phyloP scores from a whole-genome alignment of 2,888 invertebrate species.

The Drosophila anomelani region DNA sequence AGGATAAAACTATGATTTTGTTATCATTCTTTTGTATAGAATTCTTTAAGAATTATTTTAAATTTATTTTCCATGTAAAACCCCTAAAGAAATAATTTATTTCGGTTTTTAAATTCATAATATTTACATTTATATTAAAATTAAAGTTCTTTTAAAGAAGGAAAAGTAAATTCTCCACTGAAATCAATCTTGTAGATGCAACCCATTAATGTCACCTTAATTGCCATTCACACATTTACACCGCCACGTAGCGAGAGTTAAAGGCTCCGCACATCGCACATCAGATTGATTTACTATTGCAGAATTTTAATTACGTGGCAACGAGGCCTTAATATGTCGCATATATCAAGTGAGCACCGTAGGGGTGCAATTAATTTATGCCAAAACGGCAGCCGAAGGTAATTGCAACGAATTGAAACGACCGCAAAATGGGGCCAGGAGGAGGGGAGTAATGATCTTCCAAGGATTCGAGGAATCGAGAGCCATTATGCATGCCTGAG shows the following conservation, averaged over 20 bases:
- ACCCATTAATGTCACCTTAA: slow-evolving; percentile 36
- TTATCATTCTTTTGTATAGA: too few species aligned
- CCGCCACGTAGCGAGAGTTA: slow-evolving; percentile 1
- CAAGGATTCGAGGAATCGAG: slow-evolving; percentile 10
- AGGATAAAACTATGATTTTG: too few species aligned
- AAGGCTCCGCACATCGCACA: slow-evolving; percentile 3
- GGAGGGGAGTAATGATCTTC: background rate
- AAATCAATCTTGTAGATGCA: slow-evolving; percentile 29
- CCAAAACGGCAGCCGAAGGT: slow-evolving; percentile 67
- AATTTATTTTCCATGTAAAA: background rate
- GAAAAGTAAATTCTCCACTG: background rate
- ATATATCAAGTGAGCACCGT: slow-evolving; percentile 64
- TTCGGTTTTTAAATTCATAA: too few species aligned
- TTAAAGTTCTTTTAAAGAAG: background rate
- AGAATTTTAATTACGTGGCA: slow-evolving; percentile 70
- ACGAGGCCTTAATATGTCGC: slow-evolving; percentile 57
- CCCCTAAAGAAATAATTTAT: background rate
- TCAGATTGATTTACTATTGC: slow-evolving; percentile 54
- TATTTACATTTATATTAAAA: background rate
- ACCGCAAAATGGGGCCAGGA: slow-evolving; percentile 44
- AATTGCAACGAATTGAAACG: slow-evolving; percentile 72
- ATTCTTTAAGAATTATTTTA: too few species aligned
- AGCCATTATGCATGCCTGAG: slow-evolving; percentile 52
- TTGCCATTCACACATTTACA: slow-evolving; percentile 16
- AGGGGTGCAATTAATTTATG: slow-evolving; percentile 72